Conservation (phyloP, 2,113 vertebrate genomes). For the Carettochelys insculpta region DNA sequence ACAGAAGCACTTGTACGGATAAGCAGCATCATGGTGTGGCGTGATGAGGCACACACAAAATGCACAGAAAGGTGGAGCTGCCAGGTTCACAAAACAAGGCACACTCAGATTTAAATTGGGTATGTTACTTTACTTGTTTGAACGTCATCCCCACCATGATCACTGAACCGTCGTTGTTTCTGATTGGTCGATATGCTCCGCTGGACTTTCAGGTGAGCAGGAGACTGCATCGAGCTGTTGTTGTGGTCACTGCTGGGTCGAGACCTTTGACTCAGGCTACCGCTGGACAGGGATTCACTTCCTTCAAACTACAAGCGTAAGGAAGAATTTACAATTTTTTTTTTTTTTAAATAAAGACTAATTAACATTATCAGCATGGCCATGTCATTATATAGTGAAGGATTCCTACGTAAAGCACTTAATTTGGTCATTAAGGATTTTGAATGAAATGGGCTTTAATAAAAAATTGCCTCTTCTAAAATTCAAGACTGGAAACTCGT, state of each 20-base stretch:
- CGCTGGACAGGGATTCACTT: conserved; percentile 89
- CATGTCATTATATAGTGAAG: background rate
- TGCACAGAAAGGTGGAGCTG: conserved; percentile 57
- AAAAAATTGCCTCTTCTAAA: background rate
- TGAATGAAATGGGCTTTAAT: background rate
- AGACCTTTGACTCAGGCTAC: conserved; percentile 89
- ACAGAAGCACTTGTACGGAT: background rate
- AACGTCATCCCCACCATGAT: conserved; percentile 90
- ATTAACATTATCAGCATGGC: background rate
- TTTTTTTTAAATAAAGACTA: background rate
- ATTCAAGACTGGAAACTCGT: background rate
- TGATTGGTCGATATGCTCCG: conserved; percentile 96
- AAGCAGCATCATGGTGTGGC: background rate
- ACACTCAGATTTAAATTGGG: conserved; percentile 70
- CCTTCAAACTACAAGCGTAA: conserved; percentile 87
- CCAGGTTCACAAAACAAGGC: conserved; percentile 68
- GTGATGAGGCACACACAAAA: conserved; percentile 57
- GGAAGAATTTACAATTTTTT: background rate
- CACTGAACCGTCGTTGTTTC: conserved; percentile 97
- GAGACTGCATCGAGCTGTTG: conserved; percentile 95
- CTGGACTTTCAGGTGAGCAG: conserved; percentile 96
- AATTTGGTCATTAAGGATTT: background rate
- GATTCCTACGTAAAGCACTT: accelerated
- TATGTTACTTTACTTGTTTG: conserved; percentile 76
- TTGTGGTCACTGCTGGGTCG: conserved; percentile 96